Evolutionary conservation across 2,113 vertebrate species (phyloP), one percentile per base, ranked within the genome.

Genomic region (Callithrix jacchus): DNA sequence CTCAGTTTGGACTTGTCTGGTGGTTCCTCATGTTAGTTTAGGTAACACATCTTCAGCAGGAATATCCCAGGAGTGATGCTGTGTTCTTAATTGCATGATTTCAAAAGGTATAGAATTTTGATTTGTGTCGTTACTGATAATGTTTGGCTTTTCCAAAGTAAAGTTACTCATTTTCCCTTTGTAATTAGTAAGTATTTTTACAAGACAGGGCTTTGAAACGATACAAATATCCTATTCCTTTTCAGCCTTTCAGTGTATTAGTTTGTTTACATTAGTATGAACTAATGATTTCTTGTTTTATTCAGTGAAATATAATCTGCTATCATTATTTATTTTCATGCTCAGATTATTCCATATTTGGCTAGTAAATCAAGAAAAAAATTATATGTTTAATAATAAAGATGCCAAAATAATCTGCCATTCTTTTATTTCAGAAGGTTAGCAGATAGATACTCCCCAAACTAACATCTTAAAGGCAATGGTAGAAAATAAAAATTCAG

Each of bases 241-340:
- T 92, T 70, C 30, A 61, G 14, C 16, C 27, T 77, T 79, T 89
- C 40, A 89, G 14, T 84, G 76, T 89, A 91, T 70, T 86, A 71
- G 71, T 94, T 70, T 85, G 76, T 89, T 89, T 93, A 42, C 3
- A 37, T 86, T 89, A 86, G 27, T 95, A 84, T 92, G 18, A 37
- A 54, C 17, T 92, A 37, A 42, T 68, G 37, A 77, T 58, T 93
- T 89, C 42, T 52, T 89, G 2, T 70, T 89, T 87, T 87, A 73
- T 61, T 81, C 64, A 87, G 1, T 93, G 40, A 14, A n/a, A 54
- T 85, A 61, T 61, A 47, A 37, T 86, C 18, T 73, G 16, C 71
- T 61, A 27, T 89, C 66, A 71, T 82, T 49, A 37, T 86, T 93
- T 94, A 47, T 82, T 91, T 90, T 74, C 30, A 64, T 90, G 66